Evolutionary conservation across 2,113 vertebrate genomes (phyloP).

Genomic region (Bufo bufo): DNA sequence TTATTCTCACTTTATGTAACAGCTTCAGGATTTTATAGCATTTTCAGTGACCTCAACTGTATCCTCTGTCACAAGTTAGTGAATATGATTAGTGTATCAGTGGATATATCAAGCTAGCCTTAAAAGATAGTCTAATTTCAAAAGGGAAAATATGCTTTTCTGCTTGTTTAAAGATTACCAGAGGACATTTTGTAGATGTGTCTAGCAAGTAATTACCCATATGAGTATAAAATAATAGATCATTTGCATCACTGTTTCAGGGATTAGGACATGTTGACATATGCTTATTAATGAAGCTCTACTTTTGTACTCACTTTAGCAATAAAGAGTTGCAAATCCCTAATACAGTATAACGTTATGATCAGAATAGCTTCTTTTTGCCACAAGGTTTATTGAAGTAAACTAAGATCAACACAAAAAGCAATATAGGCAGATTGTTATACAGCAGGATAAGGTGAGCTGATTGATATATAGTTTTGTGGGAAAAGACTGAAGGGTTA

Average conservation of each 20-base stretch:
- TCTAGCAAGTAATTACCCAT: neutral
- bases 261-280: neutral
- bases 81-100: neutral
- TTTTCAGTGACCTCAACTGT: neutral
- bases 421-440: too few relatives aligned
- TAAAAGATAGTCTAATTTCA: neutral
- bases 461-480: too few relatives aligned
- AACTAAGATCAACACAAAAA: neutral
- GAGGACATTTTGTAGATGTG: neutral
- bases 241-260: neutral
- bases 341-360: neutral
- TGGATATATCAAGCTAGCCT: neutral
- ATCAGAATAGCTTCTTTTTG: neutral
- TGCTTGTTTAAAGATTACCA: neutral
- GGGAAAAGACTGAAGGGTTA: too few relatives aligned
- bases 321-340: neutral
- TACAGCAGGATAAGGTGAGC: too few relatives aligned
- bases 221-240: neutral
- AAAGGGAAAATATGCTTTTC: neutral
- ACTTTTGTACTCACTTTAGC: neutral
- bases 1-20: neutral
- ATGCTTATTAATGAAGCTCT: neutral
- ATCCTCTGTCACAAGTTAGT: neutral
- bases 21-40: neutral
- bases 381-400: neutral